These are phyloP conservation scores for Entelurus aequoreus DNA, from an alignment of 2,113 vertebrate genomes.

Conservation along the genomic window DNA sequence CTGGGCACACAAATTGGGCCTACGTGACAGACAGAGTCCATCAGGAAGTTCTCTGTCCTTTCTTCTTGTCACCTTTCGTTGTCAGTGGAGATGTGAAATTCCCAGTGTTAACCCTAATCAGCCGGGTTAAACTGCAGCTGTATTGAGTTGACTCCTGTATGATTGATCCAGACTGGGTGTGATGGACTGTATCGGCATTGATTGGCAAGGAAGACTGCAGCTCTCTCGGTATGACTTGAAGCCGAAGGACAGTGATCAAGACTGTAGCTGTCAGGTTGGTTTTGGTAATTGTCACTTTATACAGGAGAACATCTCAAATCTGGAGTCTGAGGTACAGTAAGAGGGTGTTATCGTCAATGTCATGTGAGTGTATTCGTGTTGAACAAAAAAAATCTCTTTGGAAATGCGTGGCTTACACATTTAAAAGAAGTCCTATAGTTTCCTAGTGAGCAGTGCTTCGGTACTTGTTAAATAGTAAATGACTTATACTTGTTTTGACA, in stretches of 20 bases:
- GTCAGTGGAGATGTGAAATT: slow-evolving; percentile 22
- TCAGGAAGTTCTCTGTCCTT: slow-evolving; percentile 13
- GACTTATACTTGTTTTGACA: too few species aligned
- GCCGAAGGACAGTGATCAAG: slow-evolving; percentile 21
- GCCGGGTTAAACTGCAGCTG: slow-evolving; percentile 53
- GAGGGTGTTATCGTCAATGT: too few species aligned
- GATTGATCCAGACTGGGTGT: slow-evolving; percentile 51
- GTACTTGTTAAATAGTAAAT: too few species aligned
- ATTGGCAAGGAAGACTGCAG: slow-evolving; percentile 40
- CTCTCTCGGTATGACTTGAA: slow-evolving; percentile 10
- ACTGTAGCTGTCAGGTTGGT: background rate
- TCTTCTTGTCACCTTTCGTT: background rate
- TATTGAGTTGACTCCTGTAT: slow-evolving; percentile 52
- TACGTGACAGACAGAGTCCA: slow-evolving; percentile 52
- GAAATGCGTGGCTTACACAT: too few species aligned
- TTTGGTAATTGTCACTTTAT: background rate
- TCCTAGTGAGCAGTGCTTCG: too few species aligned
- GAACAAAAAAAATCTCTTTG: too few species aligned
- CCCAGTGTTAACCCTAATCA: slow-evolving; percentile 48
- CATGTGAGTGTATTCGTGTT: too few species aligned
- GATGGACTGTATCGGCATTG: slow-evolving; percentile 52
- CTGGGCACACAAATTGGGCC: slow-evolving; percentile 34
- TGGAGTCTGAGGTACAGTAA: too few species aligned
- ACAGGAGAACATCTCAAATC: background rate
- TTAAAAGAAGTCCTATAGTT: too few species aligned